Conservation (phyloP, 2,888 invertebrate species). For the Emmelina monodactyla region DNA sequence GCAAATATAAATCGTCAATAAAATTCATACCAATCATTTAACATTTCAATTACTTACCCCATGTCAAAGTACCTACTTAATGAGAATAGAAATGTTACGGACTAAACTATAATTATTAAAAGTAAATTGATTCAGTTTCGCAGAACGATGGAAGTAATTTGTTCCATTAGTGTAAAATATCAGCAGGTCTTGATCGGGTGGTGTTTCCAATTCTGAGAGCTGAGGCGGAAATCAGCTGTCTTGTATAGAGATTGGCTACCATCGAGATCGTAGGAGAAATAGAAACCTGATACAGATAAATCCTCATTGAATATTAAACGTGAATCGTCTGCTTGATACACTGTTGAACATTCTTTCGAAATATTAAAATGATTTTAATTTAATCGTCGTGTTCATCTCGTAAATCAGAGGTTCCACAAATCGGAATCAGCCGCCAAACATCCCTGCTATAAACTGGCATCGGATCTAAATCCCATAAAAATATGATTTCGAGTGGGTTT, state of each 20-base stretch:
- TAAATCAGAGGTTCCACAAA: conserved; percentile 53
- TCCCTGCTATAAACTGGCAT: conserved; percentile 49
- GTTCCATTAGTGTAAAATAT: not conserved
- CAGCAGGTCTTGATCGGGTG: conserved; percentile 16
- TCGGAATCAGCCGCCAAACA: conserved; percentile 49
- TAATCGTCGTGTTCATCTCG: conserved; percentile 20
- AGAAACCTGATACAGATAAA: no score
- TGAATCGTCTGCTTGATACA: no score
- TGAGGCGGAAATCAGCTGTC: conserved; percentile 58
- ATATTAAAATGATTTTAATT: not conserved
- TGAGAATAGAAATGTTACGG: not conserved
- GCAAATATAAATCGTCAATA: no score
- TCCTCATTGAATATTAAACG: no score
- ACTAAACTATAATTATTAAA: not conserved
- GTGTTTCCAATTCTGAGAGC: conserved; percentile 22
- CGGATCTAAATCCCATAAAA: conserved; percentile 63
- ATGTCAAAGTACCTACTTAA: not conserved
- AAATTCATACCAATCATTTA: not conserved
- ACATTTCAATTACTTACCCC: not conserved
- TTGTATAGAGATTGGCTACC: not conserved
- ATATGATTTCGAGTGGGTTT: conserved; percentile 55
- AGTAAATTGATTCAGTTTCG: not conserved
- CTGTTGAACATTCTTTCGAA: not conserved
- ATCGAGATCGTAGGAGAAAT: no score
- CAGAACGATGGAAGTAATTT: not conserved